Conservation (phyloP, 2,797 vertebrate genomes). For the Eutrigla gurnardus region DNA sequence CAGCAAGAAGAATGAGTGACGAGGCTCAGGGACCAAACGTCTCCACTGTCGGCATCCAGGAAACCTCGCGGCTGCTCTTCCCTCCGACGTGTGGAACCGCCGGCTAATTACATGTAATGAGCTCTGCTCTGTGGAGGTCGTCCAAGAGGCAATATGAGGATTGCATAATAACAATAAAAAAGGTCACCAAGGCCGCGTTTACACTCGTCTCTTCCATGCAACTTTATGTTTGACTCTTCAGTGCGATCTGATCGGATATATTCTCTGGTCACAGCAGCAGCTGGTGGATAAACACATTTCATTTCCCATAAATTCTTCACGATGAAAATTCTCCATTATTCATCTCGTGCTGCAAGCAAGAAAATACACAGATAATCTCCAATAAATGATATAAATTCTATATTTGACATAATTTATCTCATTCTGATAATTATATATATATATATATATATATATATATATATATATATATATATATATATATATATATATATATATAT, state of each 20-base stretch:
- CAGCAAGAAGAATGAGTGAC: not conserved
- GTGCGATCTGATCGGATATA: too few relatives aligned
- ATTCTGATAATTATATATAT: too few relatives aligned
- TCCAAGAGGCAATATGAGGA: not conserved
- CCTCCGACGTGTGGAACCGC: not conserved
- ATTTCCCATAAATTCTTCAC: not conserved
- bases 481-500: too few relatives aligned
- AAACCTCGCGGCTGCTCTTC: not conserved
- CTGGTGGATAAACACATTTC: not conserved
- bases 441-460: too few relatives aligned
- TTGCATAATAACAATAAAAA: not conserved
- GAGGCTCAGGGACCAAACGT: not conserved
- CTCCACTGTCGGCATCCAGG: too few relatives aligned
- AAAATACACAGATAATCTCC: too few relatives aligned
- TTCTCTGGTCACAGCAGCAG: too few relatives aligned
- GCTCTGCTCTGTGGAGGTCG: conserved; percentile 16
- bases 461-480: too few relatives aligned
- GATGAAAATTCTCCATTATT: not conserved
- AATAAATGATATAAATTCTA: too few relatives aligned
- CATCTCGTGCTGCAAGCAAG: not conserved
- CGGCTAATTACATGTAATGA: conserved; percentile 16
- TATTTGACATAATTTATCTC: too few relatives aligned
- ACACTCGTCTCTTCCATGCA: not conserved
- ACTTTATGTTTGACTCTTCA: not conserved
- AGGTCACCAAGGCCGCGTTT: not conserved